A percentile compares a stretch with the other conserved stretches of the same genome.
Evolutionary conservation across 1,140 invertebrate species (phyloP).

Genomic region (Cylas formicarius): DNA sequence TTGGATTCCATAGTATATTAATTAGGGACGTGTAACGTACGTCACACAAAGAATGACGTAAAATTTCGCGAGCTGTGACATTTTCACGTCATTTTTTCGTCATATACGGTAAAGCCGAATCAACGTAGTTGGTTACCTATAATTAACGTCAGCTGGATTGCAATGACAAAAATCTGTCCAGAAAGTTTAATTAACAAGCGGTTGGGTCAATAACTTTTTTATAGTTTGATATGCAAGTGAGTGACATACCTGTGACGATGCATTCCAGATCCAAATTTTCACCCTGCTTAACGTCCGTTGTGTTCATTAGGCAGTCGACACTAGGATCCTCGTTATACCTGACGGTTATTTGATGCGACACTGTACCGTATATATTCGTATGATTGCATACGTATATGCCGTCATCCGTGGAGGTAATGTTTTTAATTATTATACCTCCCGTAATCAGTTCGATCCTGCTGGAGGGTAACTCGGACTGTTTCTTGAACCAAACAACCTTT

Average conservation of each 20-base stretch:
- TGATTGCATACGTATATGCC: constrained; percentile 65
- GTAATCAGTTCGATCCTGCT: constrained; percentile 41
- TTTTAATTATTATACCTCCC: constrained; percentile 57
- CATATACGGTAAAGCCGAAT: too few relatives aligned
- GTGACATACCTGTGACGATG: constrained; percentile 51
- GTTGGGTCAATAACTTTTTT: too few relatives aligned
- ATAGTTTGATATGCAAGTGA: too few relatives aligned
- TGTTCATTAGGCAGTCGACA: constrained; percentile 51
- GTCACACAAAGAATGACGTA: too few relatives aligned
- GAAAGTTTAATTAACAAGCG: too few relatives aligned
- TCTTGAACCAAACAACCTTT: constrained; percentile 51
- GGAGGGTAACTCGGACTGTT: constrained; percentile 41
- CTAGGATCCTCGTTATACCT: constrained; percentile 53
- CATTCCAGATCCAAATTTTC: constrained; percentile 60
- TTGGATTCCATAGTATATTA: too few relatives aligned
- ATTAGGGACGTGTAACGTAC: too few relatives aligned
- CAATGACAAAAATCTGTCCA: too few relatives aligned
- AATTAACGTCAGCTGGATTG: too few relatives aligned
- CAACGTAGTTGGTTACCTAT: too few relatives aligned
- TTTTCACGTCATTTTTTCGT: too few relatives aligned
- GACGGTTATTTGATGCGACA: constrained; percentile 44
- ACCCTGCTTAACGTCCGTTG: constrained; percentile 56
- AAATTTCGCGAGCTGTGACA: too few relatives aligned
- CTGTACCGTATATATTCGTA: constrained; percentile 44
- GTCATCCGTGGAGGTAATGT: constrained; percentile 54